Conservation (phyloP, 2,113 vertebrate species). For the Festucalex cinctus region DNA sequence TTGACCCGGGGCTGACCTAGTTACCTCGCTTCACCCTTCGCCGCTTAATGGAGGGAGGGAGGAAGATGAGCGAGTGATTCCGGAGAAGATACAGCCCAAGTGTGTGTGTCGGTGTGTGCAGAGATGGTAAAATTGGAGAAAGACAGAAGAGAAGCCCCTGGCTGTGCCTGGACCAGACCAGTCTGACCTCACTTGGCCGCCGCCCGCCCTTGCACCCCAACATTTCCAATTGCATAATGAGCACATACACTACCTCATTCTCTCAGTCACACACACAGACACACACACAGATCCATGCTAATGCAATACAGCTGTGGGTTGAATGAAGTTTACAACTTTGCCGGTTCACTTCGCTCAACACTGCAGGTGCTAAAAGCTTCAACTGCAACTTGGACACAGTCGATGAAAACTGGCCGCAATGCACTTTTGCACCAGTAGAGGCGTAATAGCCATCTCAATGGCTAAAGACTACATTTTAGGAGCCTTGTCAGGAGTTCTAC, state of each 20-base stretch:
- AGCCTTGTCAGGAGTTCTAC: background rate
- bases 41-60: constrained; percentile 37
- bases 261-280: background rate
- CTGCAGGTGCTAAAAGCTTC: constrained; percentile 5
- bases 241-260: background rate
- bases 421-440: background rate
- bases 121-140: background rate
- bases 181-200: constrained; percentile 51
- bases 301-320: constrained; percentile 1
- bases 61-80: constrained; percentile 28
- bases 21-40: constrained; percentile 66
- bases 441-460: background rate
- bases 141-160: constrained; percentile 24
- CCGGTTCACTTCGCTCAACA: background rate
- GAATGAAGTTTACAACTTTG: constrained; percentile 4
- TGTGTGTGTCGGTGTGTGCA: background rate
- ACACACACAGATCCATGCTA: constrained; percentile 9
- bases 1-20: constrained; percentile 67
- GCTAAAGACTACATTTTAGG: background rate
- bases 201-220: constrained; percentile 5
- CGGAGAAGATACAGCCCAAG: constrained; percentile 34
- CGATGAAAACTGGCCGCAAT: background rate
- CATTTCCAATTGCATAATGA: constrained; percentile 10
- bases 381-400: background rate
- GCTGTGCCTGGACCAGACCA: constrained; percentile 22